Evolutionary conservation across 1,140 invertebrate genomes (phyloP).

Genomic region (Drosophila gunungcola): DNA sequence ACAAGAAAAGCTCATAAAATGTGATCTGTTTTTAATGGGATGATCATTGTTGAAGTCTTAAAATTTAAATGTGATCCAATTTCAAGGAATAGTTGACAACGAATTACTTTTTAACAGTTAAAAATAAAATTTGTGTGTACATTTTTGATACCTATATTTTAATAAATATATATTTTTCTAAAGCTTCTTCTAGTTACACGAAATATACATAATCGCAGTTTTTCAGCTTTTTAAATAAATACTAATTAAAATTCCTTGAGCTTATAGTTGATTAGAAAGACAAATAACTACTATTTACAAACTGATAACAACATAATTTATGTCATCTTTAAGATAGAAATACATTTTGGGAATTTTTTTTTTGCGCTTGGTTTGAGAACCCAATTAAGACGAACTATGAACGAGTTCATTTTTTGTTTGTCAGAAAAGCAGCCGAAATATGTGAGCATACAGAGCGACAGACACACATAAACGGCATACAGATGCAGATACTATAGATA

Average conservation of each 20-base stretch:
- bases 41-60: neutral
- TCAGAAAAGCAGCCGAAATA: slow-evolving; percentile 60
- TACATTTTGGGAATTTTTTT: slow-evolving; percentile 14
- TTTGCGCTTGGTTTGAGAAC: slow-evolving; percentile 43
- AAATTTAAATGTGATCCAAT: neutral
- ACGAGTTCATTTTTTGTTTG: slow-evolving; percentile 47
- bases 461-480: slow-evolving; percentile 21
- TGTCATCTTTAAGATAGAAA: slow-evolving; percentile 3
- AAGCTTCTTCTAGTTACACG: too few relatives aligned
- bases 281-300: neutral
- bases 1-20: slow-evolving; percentile 16
- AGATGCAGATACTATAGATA: slow-evolving; percentile 19
- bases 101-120: too few relatives aligned
- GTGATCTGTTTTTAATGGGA: slow-evolving; percentile 23
- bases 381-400: slow-evolving; percentile 69
- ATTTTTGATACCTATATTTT: too few relatives aligned
- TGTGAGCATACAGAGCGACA: slow-evolving; percentile 41
- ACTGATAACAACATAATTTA: neutral
- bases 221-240: neutral
- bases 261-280: neutral
- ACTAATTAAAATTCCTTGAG: neutral
- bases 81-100: too few relatives aligned
- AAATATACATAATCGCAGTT: neutral
- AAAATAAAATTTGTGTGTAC: too few relatives aligned
- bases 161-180: too few relatives aligned